Evolutionary conservation across 2,797 vertebrate genomes (phyloP).

Genomic region (Bryconaethiops microstoma): DNA sequence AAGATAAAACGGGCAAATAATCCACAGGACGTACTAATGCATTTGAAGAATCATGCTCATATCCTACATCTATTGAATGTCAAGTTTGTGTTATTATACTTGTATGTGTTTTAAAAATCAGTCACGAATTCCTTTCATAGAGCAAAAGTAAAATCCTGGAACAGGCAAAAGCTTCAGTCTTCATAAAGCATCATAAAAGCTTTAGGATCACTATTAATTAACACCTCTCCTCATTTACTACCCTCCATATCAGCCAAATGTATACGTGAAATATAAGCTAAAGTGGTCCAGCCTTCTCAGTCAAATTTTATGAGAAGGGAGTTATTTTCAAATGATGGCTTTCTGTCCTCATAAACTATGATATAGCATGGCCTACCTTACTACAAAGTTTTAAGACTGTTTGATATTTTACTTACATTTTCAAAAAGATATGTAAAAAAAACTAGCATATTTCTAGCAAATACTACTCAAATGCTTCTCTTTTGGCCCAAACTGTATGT

Average conservation of each 20-base stretch:
- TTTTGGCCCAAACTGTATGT: too few species aligned
- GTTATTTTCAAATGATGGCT: background rate
- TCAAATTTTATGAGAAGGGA: background rate
- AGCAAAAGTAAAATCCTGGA: background rate
- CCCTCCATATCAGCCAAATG: background rate
- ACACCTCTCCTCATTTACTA: background rate
- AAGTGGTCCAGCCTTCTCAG: background rate
- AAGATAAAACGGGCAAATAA: too few species aligned
- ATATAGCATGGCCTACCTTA: too few species aligned
- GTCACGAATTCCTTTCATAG: background rate
- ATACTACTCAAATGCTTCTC: too few species aligned
- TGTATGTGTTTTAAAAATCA: background rate
- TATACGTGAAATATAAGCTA: background rate
- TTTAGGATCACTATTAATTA: background rate
- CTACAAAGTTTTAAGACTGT: too few species aligned
- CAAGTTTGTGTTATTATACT: background rate
- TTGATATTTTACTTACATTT: too few species aligned
- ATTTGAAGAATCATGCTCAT: too few species aligned
- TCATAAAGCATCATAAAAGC: background rate
- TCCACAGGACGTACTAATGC: too few species aligned
- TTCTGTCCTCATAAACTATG: too few species aligned
- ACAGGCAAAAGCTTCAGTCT: background rate
- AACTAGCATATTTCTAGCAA: too few species aligned
- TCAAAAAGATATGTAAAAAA: too few species aligned
- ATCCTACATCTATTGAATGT: too few species aligned